Conservation (phyloP, 1,140 invertebrate species). For the Eriocheir sinensis region DNA sequence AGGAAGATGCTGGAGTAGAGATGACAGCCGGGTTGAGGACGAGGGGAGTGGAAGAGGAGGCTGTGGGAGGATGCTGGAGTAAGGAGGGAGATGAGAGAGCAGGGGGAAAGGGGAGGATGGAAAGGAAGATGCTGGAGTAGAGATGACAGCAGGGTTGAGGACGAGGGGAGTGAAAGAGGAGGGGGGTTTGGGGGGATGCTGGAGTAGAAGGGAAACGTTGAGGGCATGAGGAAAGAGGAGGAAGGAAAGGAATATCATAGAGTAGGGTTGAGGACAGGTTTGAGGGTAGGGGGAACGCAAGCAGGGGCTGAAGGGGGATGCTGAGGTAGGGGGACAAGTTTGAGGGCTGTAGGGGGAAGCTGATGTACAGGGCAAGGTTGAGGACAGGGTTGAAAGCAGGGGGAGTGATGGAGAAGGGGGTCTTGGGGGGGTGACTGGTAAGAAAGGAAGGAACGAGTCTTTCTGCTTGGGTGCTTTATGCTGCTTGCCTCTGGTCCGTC, state of each 20-base stretch:
- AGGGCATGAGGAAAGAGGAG: neutral
- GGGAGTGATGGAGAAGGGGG: neutral
- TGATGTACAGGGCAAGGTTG: neutral
- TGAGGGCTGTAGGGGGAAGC: neutral
- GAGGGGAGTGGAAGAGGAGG: conserved; percentile 4
- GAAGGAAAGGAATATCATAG: too few relatives aligned
- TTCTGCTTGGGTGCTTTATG: neutral
- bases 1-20: neutral
- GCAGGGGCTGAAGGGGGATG: neutral
- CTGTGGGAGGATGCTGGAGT: neutral
- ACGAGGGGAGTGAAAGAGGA: neutral
- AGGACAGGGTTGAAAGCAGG: neutral
- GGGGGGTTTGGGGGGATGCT: neutral
- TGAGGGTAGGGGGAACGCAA: neutral
- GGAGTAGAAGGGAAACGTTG: neutral
- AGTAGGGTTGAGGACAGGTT: too few relatives aligned
- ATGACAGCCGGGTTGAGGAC: neutral
- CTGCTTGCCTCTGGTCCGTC: too few relatives aligned
- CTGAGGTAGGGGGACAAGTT: neutral
- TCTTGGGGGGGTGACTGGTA: neutral
- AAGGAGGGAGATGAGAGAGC: neutral
- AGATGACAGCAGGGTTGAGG: neutral
- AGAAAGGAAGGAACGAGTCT: neutral
- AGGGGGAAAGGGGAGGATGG: conserved; percentile 6
- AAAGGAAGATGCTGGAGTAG: neutral